Base-by-base conservation (phyloP, 2,888 invertebrate species). In the Atethmia centrago region DNA sequence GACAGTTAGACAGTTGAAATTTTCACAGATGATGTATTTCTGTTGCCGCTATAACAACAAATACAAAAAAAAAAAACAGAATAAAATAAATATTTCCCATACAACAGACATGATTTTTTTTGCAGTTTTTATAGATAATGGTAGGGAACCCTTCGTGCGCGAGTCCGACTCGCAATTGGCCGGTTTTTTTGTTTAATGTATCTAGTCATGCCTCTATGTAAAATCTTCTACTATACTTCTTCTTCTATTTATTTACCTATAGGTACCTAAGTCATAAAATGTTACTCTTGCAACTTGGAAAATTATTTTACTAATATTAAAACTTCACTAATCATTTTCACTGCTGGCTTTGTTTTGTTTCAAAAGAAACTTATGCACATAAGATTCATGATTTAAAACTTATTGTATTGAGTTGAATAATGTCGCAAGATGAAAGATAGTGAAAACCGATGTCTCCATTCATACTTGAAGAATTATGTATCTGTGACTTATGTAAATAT, bases 401-500 rank as follows among this genome's bases (percentile, higher is more conserved):
- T 28, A 14, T 59, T 47, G 9, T 21, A 47, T 21, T 0, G 12
- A 77, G 21, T 42, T 49, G 21, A 62, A 62, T 42, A 25, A 51
- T 10, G 47, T 25, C 14, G 3, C 7, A 55, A 61, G 45, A 71
- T 55, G 7, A 49, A 79, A 42, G 79, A 36, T 71, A 45, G n/a
- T 31, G 53, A 56, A 49, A 45, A 56, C 49, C 42, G 25, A 80
- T 62, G 59, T 72, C 62, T 72, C 25, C 36, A 80, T 72, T 80
- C n/a, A 62, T 62, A 28, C 19, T 71, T 42, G 12, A 40, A 74
- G 25, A 74, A 61, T 74, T 64, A 73, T 64, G 47, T 64, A 65
- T 74, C 47, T 61, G 59, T 80, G 80, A 49, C 64, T 59, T 65
- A 77, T 77, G 64, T 28, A 64, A 80, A 77, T 74, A 59, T 25